phyloP scores from a whole-genome alignment of 2,888 invertebrate species.

The Eucera pruinosa region DNA sequence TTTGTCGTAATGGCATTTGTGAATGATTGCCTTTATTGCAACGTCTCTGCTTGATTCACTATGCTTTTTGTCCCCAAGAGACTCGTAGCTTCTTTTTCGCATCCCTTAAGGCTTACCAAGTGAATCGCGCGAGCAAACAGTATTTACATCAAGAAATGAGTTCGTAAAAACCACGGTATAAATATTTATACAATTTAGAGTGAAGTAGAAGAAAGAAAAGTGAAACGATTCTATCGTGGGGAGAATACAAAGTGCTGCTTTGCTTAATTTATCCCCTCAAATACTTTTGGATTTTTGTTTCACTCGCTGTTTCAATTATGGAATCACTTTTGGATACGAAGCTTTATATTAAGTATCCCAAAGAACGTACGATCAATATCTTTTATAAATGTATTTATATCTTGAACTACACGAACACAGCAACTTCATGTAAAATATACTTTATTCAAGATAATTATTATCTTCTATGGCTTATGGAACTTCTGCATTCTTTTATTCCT shows the following conservation, averaged over 20 bases:
- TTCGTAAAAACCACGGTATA: conserved; percentile 76
- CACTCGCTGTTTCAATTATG: not conserved
- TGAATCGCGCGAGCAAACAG: conserved; percentile 76
- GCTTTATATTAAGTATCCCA: too few species aligned
- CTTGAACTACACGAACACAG: too few species aligned
- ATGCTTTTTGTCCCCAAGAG: conserved; percentile 49
- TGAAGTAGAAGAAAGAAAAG: not conserved
- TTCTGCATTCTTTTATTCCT: too few species aligned
- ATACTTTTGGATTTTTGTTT: not conserved
- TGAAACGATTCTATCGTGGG: conserved; percentile 6
- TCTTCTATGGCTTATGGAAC: too few species aligned
- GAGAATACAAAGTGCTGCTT: conserved; percentile 11
- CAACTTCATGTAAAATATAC: too few species aligned
- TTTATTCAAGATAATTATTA: too few species aligned
- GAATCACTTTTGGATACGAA: not conserved
- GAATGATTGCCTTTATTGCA: not conserved
- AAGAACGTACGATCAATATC: too few species aligned
- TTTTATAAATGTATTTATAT: too few species aligned
- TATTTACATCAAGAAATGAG: conserved; percentile 83
- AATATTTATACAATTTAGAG: conserved; percentile 59
- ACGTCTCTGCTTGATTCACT: conserved; percentile 37
- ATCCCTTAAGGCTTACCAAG: conserved; percentile 67
- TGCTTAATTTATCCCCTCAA: conserved; percentile 7
- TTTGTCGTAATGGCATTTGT: not conserved
- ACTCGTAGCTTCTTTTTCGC: conserved; percentile 45